These are phyloP conservation scores for Kryptolebias marmoratus DNA, from an alignment of 2,113 vertebrate species.

Conservation along the genomic window DNA sequence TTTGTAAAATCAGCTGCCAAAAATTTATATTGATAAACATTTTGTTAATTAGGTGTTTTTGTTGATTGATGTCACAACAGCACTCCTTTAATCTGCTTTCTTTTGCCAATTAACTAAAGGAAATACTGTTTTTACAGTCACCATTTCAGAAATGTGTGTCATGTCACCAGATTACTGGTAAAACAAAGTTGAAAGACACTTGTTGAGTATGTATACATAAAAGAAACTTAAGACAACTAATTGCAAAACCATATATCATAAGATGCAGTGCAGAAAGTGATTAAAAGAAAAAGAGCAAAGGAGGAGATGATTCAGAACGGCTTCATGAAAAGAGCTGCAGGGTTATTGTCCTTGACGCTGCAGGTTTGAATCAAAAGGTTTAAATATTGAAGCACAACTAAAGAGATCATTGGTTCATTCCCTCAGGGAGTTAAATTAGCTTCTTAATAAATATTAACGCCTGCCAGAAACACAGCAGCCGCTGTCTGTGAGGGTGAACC, in stretches of 20 bases:
- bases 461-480: constrained; percentile 5
- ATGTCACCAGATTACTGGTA: too few relatives aligned
- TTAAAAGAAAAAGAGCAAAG: constrained; percentile 4
- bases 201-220: background rate
- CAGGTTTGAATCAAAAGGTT: constrained; percentile 11
- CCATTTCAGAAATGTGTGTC: background rate
- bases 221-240: constrained; percentile 1
- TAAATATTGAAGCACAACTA: background rate
- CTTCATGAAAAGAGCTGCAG: constrained; percentile 16
- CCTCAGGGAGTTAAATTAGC: constrained; percentile 26
- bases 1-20: too few relatives aligned
- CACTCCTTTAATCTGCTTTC: too few relatives aligned
- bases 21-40: too few relatives aligned
- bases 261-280: background rate
- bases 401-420: constrained; percentile 33
- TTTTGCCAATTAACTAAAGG: too few relatives aligned
- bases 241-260: background rate
- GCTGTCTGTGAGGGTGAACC: background rate
- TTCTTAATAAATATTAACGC: constrained; percentile 36
- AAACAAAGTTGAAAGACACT: too few relatives aligned
- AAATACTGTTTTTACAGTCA: background rate
- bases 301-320: constrained; percentile 5
- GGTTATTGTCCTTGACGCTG: constrained; percentile 9
- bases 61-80: too few relatives aligned
- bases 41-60: too few relatives aligned